Percentiles rank a stretch among this genome's conserved stretches.
Evolutionary conservation across 2,888 invertebrate genomes (phyloP).

Genomic region (Philereme vetulata): DNA sequence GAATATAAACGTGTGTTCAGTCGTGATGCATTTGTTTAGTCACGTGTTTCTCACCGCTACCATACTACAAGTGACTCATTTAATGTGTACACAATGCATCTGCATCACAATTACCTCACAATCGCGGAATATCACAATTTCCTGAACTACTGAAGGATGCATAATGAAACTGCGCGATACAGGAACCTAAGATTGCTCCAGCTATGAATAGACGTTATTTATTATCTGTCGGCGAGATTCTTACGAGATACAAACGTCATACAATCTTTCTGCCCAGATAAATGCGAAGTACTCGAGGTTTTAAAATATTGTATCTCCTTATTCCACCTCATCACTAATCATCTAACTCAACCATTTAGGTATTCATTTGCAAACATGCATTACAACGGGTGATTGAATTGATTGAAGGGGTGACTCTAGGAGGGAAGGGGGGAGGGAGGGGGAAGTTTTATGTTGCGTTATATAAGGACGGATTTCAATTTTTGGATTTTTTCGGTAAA

Average conservation of each 20-base stretch:
- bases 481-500: no score
- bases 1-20: no score
- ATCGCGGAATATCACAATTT: constrained; percentile 16
- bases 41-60: not conserved
- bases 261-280: not conserved
- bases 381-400: no score
- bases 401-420: no score
- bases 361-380: no score
- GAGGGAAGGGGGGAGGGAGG: no score
- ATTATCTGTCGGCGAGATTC: constrained; percentile 2
- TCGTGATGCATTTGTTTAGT: not conserved
- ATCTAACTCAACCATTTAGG: no score
- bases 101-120: constrained; percentile 9
- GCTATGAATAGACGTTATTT: constrained; percentile 2
- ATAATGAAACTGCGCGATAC: constrained; percentile 3
- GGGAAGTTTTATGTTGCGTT: no score
- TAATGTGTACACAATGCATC: constrained; percentile 6
- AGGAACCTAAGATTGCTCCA: not conserved
- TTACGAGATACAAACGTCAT: not conserved
- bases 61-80: not conserved
- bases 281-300: no score
- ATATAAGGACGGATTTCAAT: no score
- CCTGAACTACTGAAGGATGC: constrained; percentile 8
- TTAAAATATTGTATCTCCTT: no score
- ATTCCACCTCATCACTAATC: no score